Evolutionary conservation across 2,888 invertebrate genomes (phyloP).

Genomic region (Hypomecis atomaria): DNA sequence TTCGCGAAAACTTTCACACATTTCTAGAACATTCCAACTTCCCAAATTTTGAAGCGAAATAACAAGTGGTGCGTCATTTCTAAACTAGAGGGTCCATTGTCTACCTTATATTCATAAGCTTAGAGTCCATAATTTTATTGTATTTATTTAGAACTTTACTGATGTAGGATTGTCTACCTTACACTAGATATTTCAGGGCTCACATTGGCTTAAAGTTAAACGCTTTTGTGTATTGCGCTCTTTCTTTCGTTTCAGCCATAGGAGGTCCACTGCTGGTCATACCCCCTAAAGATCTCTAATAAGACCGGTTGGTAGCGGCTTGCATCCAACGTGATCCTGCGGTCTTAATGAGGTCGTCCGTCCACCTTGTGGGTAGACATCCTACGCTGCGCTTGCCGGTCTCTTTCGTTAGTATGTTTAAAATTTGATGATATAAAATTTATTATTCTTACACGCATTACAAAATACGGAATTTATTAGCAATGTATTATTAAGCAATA

Average conservation of each 20-base stretch:
- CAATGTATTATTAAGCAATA: no score
- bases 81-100: conserved; percentile 30
- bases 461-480: no score
- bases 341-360: no score
- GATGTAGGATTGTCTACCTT: conserved; percentile 36
- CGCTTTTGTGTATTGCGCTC: background rate
- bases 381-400: no score
- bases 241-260: no score
- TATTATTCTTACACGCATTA: no score
- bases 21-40: conserved; percentile 16
- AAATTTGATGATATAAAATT: background rate
- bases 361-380: no score
- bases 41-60: conserved; percentile 29
- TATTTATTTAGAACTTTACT: conserved; percentile 27
- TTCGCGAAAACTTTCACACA: background rate
- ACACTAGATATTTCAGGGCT: conserved; percentile 26
- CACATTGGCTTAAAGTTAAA: conserved; percentile 21
- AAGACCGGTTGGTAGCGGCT: no score
- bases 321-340: no score
- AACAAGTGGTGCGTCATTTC: conserved; percentile 48
- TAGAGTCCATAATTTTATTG: conserved; percentile 35
- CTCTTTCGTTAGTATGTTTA: no score
- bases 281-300: no score
- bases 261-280: no score
- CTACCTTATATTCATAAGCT: conserved; percentile 30